Base-by-base conservation (phyloP, 2,888 invertebrate species). In the Patella depressa region DNA sequence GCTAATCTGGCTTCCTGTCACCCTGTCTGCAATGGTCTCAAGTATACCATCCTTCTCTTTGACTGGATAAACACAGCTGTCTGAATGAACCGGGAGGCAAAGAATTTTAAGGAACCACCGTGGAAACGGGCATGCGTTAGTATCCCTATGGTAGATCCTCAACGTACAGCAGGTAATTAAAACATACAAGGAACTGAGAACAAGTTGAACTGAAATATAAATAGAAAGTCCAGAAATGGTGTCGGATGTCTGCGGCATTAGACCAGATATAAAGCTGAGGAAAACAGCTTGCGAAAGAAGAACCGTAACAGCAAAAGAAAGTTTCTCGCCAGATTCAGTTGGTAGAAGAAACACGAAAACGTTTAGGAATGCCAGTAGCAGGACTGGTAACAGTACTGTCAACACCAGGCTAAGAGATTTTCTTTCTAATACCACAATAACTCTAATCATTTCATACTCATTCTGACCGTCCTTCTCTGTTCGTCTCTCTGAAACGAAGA, bases 311-410 rank as follows among this genome's bases (percentile, higher is more conserved):
- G 65, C 7, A 65, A 65, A 65, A 0, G 65, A 65, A 14, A 65
- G 65, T 65, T 65, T 65, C 14, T 65, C 65, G 2, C 65, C 65
- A 24, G 65, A 65, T 65, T 65, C 65, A 15, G 65, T 65, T 24
- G 65, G 65, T 15, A 65, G 65, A 65, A 65, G 65, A 4, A 65
- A 65, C 14, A 65, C 65, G 24, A 65, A 65, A 3, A 65, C 65
- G 12, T 65, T 65, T 3, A 65, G 24, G 65, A 65, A 65, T 65
- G 24, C 65, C 0, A 65, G 65, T 24, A 65, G 24, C 0, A 65
- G n/a, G 2, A 65, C 65, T 19, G 65, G 65, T 14, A 65, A 14
- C 2, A 65, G 11, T 12, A 65, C 24, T 11, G 19, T 65, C 0
- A 65, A 24, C 12, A 65, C 65, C 65, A 65, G 24, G 14, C 65